phyloP scores from a whole-genome alignment of 2,113 vertebrate species.

The Gnathonemus echidnorhynchus region DNA sequence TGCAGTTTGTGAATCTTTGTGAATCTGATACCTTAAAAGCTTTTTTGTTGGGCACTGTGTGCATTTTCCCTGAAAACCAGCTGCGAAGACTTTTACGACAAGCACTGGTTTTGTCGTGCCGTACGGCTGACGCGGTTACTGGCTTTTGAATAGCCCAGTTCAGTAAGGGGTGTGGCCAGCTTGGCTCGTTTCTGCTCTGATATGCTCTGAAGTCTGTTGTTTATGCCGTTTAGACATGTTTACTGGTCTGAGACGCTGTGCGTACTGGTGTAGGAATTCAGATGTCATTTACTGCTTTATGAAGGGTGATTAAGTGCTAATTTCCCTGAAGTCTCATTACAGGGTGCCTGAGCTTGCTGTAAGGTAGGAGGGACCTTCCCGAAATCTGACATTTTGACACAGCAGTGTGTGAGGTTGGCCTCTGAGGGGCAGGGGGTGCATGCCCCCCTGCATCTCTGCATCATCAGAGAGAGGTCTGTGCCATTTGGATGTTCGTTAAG shows the following conservation, averaged over 20 bases:
- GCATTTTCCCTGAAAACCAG: neutral
- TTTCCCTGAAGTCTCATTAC: neutral
- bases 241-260: neutral
- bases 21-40: neutral
- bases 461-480: neutral
- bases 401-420: neutral
- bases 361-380: neutral
- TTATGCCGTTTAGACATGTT: neutral
- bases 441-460: too few species aligned
- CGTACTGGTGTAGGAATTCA: neutral
- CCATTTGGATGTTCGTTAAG: neutral
- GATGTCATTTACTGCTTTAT: neutral
- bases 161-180: neutral
- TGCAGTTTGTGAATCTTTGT: neutral
- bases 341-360: neutral
- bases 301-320: neutral
- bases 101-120: neutral
- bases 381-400: neutral
- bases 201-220: neutral
- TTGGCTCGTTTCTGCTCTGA: neutral
- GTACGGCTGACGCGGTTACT: neutral
- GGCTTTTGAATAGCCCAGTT: neutral
- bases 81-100: conserved; percentile 17
- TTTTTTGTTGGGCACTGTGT: neutral
- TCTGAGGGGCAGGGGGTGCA: neutral